phyloP scores from a whole-genome alignment of 2,113 vertebrate species.

The Falcunculus frontatus region DNA sequence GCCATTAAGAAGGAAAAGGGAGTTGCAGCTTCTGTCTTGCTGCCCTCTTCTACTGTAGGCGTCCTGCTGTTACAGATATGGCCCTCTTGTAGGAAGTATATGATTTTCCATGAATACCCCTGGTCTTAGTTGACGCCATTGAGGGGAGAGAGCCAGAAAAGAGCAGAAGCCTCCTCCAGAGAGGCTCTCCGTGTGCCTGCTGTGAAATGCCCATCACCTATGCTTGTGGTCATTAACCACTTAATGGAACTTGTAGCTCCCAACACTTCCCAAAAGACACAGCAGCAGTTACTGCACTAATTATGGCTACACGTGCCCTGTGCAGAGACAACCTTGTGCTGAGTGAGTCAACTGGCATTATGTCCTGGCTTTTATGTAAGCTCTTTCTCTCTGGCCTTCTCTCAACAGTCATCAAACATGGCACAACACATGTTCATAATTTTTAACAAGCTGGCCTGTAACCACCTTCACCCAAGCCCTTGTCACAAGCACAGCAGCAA shows the following conservation, averaged over 20 bases:
- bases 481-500: background rate
- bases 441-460: background rate
- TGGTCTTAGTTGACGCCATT: background rate
- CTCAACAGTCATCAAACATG: background rate
- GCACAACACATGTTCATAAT: background rate
- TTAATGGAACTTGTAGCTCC: fast-evolving
- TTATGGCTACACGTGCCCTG: background rate
- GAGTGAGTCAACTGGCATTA: background rate
- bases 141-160: background rate
- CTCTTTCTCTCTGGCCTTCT: background rate
- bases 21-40: background rate
- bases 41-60: background rate
- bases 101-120: background rate
- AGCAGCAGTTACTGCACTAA: background rate
- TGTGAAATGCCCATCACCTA: background rate
- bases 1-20: background rate
- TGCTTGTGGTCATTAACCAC: fast-evolving
- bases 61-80: background rate
- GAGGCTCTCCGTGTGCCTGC: background rate
- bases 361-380: background rate
- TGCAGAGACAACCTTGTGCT: background rate
- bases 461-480: background rate
- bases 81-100: background rate
- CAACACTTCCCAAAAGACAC: fast-evolving
- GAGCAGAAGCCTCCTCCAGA: background rate